Evolutionary conservation across 2,888 invertebrate species (phyloP).

Genomic region (Nephrocerus scutellatus): DNA sequence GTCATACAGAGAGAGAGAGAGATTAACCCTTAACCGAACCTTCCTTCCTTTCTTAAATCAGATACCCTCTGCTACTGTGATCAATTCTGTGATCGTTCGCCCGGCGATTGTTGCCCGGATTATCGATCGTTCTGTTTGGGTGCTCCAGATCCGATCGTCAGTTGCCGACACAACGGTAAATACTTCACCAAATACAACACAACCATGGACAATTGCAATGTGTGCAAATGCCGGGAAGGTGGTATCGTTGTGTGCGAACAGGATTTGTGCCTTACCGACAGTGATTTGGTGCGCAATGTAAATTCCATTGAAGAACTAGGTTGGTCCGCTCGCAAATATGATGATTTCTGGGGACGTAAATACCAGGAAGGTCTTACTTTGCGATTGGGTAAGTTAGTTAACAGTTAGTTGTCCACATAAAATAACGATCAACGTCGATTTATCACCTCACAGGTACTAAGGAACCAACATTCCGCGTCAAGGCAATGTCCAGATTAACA

Average conservation of each 20-base stretch:
- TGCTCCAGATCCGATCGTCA: constrained; percentile 31
- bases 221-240: constrained; percentile 55
- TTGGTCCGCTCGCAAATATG: constrained; percentile 77
- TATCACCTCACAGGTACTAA: constrained; percentile 31
- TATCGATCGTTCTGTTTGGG: constrained; percentile 68
- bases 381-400: constrained; percentile 57
- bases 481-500: constrained; percentile 41
- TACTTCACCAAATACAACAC: constrained; percentile 50
- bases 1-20: neutral
- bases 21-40: neutral
- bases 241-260: constrained; percentile 55
- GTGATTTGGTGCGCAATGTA: constrained; percentile 60
- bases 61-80: constrained; percentile 92
- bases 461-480: constrained; percentile 44
- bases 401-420: neutral
- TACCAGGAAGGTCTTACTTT: constrained; percentile 71
- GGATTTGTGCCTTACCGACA: constrained; percentile 69
- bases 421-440: neutral
- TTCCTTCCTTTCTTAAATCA: constrained; percentile 32
- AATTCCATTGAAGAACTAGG: constrained; percentile 55
- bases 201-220: constrained; percentile 62
- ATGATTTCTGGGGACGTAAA: constrained; percentile 75
- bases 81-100: constrained; percentile 74
- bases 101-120: constrained; percentile 88
- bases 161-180: constrained; percentile 51